Base-by-base conservation (phyloP, 2,797 vertebrate genomes). In the Xiphophorus birchmanni region DNA sequence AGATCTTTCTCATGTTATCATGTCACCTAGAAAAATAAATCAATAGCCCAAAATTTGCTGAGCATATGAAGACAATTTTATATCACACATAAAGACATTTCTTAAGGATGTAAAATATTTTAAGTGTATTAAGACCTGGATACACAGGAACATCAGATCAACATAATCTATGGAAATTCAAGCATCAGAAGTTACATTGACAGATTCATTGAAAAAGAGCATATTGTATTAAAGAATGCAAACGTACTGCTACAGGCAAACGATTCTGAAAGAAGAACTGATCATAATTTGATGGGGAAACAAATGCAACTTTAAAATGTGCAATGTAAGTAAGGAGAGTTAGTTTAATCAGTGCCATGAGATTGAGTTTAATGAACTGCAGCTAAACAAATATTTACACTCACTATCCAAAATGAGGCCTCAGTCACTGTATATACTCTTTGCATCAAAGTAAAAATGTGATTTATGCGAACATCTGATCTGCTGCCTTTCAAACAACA, bases 401-500 rank as follows among this genome's bases (percentile, higher is more conserved):
- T 65, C 73, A 18, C 6, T 21, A 54, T 76, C 67, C 48, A 18
- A 74, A 86, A 75, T 32, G 29, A 83, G 76, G 67, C 74, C 69
- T 83, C 63, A 78, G 47, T 81, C 65, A 69, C 83, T 37, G 23
- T 12, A 75, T 37, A 37, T 80, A 60, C 44, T 65, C n/a, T 23
- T 60, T 60, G 58, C 80, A 74, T 82, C 71, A 84, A 88, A 87
- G 75, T 67, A 15, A 67, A n/a, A 79, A 3, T 60, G 29, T 37
- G 71, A 82, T 76, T 74, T 29, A 76, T 71, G 74, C 44, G 72
- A 88, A 76, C 81, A 86, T 90, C 75, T 89, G 89, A 90, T 86
- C 77, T 48, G 47, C 73, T 74, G 81, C 65, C 75, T 78, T 82
- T 82, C 56, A 74, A 50, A 87, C 75, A 80, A 54, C 78, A 26